Evolutionary conservation across 1,140 invertebrate species (phyloP), one percentile per base, ranked within the genome.

Genomic region (Phymastichus coffea): DNA sequence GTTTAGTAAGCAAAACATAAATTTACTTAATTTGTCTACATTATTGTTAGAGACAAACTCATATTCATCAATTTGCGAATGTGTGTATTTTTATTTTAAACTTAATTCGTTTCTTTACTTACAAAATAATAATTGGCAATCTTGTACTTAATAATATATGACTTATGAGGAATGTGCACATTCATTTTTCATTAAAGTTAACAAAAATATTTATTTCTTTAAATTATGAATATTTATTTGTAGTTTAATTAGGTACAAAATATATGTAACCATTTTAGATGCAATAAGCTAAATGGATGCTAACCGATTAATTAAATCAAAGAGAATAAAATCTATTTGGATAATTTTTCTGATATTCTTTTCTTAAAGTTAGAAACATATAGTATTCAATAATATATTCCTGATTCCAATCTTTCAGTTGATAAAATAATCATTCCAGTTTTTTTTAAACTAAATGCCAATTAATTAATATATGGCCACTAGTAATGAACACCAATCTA

Each of bases 1-100:
- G 67, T 73, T 78, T 75, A 70, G 72, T 74, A 77, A 78, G 76
- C 73, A 71, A 75, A 80, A 80, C 76, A 75, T 79, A 77, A 70
- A 70, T 71, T 75, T 73, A 77, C 64, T 69, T 75, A 75, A 73
- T 71, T 65, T 67, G 65, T 56, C 48, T 51, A 63, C 70, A 68
- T 61, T 71, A 58, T 67, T n/a, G 62, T 46, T 62, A 51, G 38
- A 53, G 19, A 48, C 55, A 53, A 40, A 40, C 52, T 48, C 37
- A 61, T 51, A 51, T 22, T 35, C 15, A 35, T 41, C 41, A 6
- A 25, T 8, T 23, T 37, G 38, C 38, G 41, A 23, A 20, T 61
- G 52, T 10, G 26, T 61, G 52, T 56, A 55, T 56, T 51, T 56
- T 43, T 25, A 48, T 47, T 46, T 35, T 10, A 47, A 47, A 54